Evolutionary conservation across 2,888 invertebrate genomes (phyloP), one percentile per base, ranked within the genome.

Genomic region (Allygus modestus): DNA sequence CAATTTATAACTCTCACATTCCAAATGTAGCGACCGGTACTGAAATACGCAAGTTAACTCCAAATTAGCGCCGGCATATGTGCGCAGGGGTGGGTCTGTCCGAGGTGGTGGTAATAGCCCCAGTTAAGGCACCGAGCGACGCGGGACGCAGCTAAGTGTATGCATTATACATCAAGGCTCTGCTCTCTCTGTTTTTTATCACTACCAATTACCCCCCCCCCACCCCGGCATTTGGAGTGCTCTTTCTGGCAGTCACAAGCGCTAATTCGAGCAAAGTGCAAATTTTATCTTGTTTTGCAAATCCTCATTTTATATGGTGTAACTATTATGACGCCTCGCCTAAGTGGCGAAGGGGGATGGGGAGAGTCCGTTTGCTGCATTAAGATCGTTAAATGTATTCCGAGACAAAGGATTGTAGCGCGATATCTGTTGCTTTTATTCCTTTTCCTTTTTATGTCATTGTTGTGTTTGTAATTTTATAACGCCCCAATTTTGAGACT

Each of bases 281-380:
- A 84, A 84, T 84, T 84, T 84, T 84, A 84, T 84, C 84, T 82
- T 82, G 82, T 84, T 84, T 84, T 84, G 77, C 84, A 84, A 84
- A 84, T 84, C 77, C 82, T 82, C 84, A 82, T 84, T 84, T 84
- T 84, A 84, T 81, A 81, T 84, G 84, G 82, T 84, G 73, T 84
- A 75, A 84, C 73, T 82, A 84, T 82, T 84, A 84, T 82, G 58
- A 75, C 82, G 84, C 84, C 83, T 58, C 58, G 58, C 58, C 69
- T 61, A 31, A 31, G 81, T 81, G 61, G 82, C 82, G 33, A 51
- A 54, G 54, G 43, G 31, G 33, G 71, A 54, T 28, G 43, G 31
- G 37, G 37, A 15, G 43, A 75, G 41, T 75, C 73, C 73, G 43
- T 75, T 43, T 43, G 41, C 43, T 75, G 26, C 73, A 75, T 75